phyloP scores from a whole-genome alignment of 1,140 invertebrate species.

The Bradysia coprophila region DNA sequence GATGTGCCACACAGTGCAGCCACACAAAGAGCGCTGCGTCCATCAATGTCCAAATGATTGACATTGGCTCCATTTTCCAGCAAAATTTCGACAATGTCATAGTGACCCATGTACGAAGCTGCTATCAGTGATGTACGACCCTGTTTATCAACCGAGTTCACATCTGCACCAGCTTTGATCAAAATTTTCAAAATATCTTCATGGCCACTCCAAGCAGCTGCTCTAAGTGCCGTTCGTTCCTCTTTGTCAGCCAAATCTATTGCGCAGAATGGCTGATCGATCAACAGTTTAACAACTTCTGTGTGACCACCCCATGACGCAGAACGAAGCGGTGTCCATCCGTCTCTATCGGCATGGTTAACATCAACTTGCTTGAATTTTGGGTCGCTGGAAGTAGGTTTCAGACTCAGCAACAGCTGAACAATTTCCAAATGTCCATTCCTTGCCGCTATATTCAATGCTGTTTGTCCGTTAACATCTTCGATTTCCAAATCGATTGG shows the following conservation, averaged over 20 bases:
- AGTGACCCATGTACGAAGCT: conserved; percentile 79
- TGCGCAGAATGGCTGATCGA: conserved; percentile 53
- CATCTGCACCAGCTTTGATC: conserved; percentile 41
- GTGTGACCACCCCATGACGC: conserved; percentile 87
- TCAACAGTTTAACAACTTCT: conserved; percentile 67
- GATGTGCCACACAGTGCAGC: conserved; percentile 81
- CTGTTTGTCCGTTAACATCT: conserved; percentile 62
- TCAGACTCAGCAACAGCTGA: conserved; percentile 28
- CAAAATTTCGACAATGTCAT: conserved; percentile 75
- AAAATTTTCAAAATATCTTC: conserved; percentile 59
- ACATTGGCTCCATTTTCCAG: conserved; percentile 71
- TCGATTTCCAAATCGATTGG: conserved; percentile 35
- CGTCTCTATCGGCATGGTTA: conserved; percentile 74
- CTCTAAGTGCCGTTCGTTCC: conserved; percentile 50
- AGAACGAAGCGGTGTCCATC: conserved; percentile 71
- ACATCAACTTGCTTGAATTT: conserved; percentile 43
- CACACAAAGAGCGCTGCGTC: conserved; percentile 78
- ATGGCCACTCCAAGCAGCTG: conserved; percentile 75
- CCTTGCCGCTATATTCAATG: conserved; percentile 63
- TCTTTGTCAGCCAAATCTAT: conserved; percentile 55
- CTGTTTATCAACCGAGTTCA: conserved; percentile 70
- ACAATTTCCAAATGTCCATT: conserved; percentile 61
- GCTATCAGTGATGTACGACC: conserved; percentile 80
- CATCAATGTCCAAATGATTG: conserved; percentile 72
- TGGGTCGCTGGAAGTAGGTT: conserved; percentile 17